Percentiles rank a stretch among this genome's conserved stretches.
Conservation (phyloP, 2,888 invertebrate species). For the Spilosoma lubricipeda region DNA sequence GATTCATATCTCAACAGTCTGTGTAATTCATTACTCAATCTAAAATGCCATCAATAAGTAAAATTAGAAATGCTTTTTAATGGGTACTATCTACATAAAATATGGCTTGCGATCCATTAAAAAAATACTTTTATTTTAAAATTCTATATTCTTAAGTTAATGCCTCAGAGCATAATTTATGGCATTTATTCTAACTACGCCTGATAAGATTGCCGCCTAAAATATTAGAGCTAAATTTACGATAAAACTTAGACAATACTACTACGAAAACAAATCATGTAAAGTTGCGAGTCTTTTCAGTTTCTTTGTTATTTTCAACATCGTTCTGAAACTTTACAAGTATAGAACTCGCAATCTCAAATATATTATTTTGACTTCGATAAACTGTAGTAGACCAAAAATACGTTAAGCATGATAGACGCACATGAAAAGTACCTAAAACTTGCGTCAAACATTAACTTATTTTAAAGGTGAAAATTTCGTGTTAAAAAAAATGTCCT, state of each 20-base stretch:
- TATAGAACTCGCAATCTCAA: slow-evolving; percentile 12
- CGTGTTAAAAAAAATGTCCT: slow-evolving; percentile 78
- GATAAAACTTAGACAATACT: slow-evolving; percentile 24
- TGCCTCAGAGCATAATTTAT: slow-evolving; percentile 25
- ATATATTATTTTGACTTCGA: slow-evolving; percentile 18
- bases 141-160: slow-evolving; percentile 9
- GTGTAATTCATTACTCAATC: slow-evolving; percentile 2
- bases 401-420: slow-evolving; percentile 26
- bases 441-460: slow-evolving; percentile 31
- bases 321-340: slow-evolving; percentile 11
- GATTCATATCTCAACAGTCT: slow-evolving; percentile 2
- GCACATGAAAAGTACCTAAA: slow-evolving; percentile 33
- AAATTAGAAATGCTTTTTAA: slow-evolving; percentile 22
- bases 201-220: slow-evolving; percentile 30
- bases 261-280: slow-evolving; percentile 36
- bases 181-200: slow-evolving; percentile 23
- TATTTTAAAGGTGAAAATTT: slow-evolving; percentile 51
- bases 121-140: slow-evolving; percentile 27
- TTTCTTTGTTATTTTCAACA: slow-evolving; percentile 28
- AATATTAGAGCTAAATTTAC: slow-evolving; percentile 40
- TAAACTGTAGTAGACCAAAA: slow-evolving; percentile 14
- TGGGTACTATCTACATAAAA: slow-evolving; percentile 24
- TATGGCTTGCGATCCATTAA: slow-evolving; percentile 25
- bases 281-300: slow-evolving; percentile 33
- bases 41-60: slow-evolving; percentile 17